Conservation (phyloP, 2,797 vertebrate genomes). For the Sphenopsis melanotis region DNA sequence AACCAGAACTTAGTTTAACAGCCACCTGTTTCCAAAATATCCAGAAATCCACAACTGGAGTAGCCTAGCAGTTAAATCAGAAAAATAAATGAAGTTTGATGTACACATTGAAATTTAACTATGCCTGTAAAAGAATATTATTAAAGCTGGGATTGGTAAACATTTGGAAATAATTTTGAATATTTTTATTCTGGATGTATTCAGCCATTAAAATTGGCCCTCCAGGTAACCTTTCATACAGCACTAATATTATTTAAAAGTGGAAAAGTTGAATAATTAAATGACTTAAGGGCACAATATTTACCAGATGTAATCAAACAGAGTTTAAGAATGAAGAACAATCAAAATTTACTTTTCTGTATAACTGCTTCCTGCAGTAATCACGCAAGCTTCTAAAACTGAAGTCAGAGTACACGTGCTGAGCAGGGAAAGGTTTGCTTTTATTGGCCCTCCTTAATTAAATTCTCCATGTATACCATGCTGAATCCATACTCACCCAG, state of each 20-base stretch:
- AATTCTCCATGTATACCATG: not conserved
- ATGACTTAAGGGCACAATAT: constrained; percentile 47
- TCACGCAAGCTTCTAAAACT: not conserved
- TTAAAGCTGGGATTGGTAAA: constrained; percentile 25
- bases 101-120: not conserved
- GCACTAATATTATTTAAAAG: constrained; percentile 44
- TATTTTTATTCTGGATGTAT: constrained; percentile 50
- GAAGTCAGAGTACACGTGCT: not conserved
- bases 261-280: constrained; percentile 54
- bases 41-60: constrained; percentile 1
- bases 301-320: constrained; percentile 32
- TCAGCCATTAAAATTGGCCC: constrained; percentile 60
- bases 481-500: not conserved
- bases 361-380: not conserved
- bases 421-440: not conserved
- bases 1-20: constrained; percentile 30
- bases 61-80: not conserved
- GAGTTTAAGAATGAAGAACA: constrained; percentile 21
- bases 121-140: not conserved
- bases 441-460: not conserved
- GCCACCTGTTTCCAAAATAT: constrained; percentile 32
- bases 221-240: constrained; percentile 52
- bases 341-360: not conserved
- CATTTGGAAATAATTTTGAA: constrained; percentile 39
- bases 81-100: constrained; percentile 5